These are phyloP conservation scores for Clostera curtula DNA, from an alignment of 2,888 invertebrate genomes.

Conservation along the genomic window DNA sequence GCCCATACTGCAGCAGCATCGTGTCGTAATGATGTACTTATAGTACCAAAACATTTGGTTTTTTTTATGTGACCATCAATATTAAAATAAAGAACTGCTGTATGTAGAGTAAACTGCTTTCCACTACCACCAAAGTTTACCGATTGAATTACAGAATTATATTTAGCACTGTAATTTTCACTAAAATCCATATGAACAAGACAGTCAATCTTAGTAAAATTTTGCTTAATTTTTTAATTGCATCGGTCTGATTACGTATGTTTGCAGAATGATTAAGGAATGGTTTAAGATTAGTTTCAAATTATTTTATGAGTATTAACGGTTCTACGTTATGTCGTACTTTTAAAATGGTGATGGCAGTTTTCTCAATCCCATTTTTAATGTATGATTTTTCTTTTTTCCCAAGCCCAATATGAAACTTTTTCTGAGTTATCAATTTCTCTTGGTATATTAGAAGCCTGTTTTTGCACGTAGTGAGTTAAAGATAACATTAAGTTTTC, in stretches of 20 bases:
- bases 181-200: slow-evolving; percentile 8
- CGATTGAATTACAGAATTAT: slow-evolving; percentile 8
- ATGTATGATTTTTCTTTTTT: slow-evolving; percentile 7
- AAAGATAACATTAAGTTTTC: too few species aligned
- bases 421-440: slow-evolving; percentile 10
- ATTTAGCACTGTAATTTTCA: slow-evolving; percentile 9
- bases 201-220: slow-evolving; percentile 4
- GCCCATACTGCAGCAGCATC: slow-evolving; percentile 13
- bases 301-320: slow-evolving; percentile 2
- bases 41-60: slow-evolving; percentile 10
- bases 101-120: slow-evolving; percentile 9
- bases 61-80: slow-evolving; percentile 5
- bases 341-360: slow-evolving; percentile 8
- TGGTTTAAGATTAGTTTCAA: slow-evolving; percentile 1
- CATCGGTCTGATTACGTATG: slow-evolving; percentile 4
- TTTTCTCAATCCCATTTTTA: slow-evolving; percentile 10
- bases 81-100: slow-evolving; percentile 11
- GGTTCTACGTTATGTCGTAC: slow-evolving; percentile 4
- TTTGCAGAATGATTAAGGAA: slow-evolving; percentile 1
- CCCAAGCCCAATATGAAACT: slow-evolving; percentile 8
- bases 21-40: slow-evolving; percentile 10
- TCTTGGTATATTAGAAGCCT: slow-evolving; percentile 6
- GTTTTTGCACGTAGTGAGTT: slow-evolving; percentile 7
- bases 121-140: slow-evolving; percentile 8
- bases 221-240: slow-evolving; percentile 6